Evolutionary conservation across 2,113 vertebrate genomes (phyloP).

Genomic region (Cynoglossus semilaevis): DNA sequence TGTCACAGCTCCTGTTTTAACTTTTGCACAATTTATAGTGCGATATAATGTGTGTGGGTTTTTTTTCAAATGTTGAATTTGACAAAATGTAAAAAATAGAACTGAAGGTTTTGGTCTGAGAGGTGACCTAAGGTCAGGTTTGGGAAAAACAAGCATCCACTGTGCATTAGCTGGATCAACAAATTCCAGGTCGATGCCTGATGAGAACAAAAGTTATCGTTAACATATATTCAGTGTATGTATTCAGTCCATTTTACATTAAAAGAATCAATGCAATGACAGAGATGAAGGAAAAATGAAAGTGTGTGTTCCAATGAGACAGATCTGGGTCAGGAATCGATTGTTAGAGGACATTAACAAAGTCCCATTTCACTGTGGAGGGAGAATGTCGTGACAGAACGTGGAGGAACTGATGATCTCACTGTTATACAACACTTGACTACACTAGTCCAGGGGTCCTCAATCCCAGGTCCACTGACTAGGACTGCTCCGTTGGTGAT

Average conservation of each 20-base stretch:
- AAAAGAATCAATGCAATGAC: slow-evolving; percentile 2
- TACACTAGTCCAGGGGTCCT: no score
- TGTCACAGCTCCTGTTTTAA: no score
- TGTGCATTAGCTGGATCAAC: slow-evolving; percentile 22
- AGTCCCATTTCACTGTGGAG: slow-evolving; percentile 42
- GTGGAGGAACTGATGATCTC: slow-evolving; percentile 25
- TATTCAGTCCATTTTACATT: slow-evolving; percentile 18
- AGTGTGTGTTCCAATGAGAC: slow-evolving; percentile 15
- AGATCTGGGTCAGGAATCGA: slow-evolving; percentile 25
- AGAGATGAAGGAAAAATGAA: slow-evolving; percentile 9
- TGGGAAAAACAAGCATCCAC: no score
- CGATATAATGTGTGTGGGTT: no score
- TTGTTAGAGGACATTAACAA: slow-evolving; percentile 56
- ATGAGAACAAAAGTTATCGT: not conserved
- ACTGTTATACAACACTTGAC: slow-evolving; percentile 26
- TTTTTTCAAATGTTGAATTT: no score
- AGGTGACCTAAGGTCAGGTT: no score
- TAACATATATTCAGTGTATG: not conserved
- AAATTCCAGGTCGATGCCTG: slow-evolving; percentile 5
- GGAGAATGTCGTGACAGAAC: slow-evolving; percentile 27
- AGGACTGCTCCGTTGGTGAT: no score
- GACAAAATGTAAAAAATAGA: no score
- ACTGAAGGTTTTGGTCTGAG: no score
- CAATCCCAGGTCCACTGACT: no score
- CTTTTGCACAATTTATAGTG: no score